Evolutionary conservation across 1,140 invertebrate species (phyloP).

Genomic region (Alviniconcha marisindica): DNA sequence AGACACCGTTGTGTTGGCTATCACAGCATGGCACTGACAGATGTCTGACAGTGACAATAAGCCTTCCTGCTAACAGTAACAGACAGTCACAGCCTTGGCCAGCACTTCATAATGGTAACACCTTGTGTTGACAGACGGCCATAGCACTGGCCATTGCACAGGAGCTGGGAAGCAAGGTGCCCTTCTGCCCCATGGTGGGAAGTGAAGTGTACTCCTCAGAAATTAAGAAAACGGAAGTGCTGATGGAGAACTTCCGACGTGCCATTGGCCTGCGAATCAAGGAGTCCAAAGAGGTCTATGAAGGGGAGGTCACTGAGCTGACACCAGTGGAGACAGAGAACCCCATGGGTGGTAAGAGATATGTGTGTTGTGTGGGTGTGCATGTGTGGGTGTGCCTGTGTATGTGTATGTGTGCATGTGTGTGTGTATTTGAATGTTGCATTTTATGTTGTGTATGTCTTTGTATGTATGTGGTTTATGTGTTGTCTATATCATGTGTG

Average conservation of each 20-base stretch:
- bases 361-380: not conserved
- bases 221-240: constrained; percentile 99
- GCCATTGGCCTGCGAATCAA: constrained; percentile 91
- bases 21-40: no score
- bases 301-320: constrained; percentile 99
- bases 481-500: no score
- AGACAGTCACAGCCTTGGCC: no score
- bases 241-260: constrained; percentile 99
- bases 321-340: constrained; percentile 98
- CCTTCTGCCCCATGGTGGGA: constrained; percentile 99
- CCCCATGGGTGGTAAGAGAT: constrained; percentile 88
- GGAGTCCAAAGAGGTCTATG: constrained; percentile 99
- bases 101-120: not conserved
- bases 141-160: constrained; percentile 98
- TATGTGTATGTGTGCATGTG: no score
- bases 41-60: no score
- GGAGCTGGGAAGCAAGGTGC: constrained; percentile 98
- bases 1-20: no score
- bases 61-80: no score
- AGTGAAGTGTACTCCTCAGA: constrained; percentile 99
- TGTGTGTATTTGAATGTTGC: no score
- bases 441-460: no score
- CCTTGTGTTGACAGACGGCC: constrained; percentile 82
- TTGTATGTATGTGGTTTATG: no score
- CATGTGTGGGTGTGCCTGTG: no score